These are phyloP conservation scores for Pseudomyrmex flavicornis DNA, from an alignment of 1,140 invertebrate species.

Conservation along the genomic window DNA sequence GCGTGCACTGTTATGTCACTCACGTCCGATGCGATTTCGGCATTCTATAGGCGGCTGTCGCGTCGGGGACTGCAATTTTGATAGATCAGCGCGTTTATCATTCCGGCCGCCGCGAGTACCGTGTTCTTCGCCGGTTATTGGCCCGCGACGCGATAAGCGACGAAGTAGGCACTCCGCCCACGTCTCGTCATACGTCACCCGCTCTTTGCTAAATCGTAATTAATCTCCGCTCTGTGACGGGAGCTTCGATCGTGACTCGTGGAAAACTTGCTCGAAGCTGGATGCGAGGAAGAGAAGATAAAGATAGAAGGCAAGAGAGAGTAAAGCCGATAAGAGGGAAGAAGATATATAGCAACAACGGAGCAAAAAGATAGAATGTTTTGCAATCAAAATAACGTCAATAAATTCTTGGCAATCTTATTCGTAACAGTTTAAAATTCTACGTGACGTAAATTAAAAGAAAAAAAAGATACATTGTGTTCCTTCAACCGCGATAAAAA, in stretches of 20 bases:
- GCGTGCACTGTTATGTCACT: constrained; percentile 29
- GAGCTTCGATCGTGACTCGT: constrained; percentile 64
- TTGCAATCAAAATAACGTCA: not conserved
- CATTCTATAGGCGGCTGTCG: constrained; percentile 49
- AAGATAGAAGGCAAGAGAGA: not conserved
- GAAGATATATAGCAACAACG: constrained; percentile 29
- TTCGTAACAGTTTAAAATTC: constrained; percentile 14
- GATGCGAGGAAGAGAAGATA: not conserved
- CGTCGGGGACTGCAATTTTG: constrained; percentile 39
- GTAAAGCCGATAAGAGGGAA: constrained; percentile 12
- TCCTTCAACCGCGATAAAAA: not conserved
- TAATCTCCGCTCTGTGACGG: constrained; percentile 63
- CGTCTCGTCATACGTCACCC: constrained; percentile 58
- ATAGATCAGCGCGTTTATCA: constrained; percentile 57
- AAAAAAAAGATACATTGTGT: not conserved
- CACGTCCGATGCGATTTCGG: constrained; percentile 23
- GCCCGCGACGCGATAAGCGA: constrained; percentile 61
- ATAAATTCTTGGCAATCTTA: too few relatives aligned
- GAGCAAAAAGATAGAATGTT: constrained; percentile 11
- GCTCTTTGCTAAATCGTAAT: constrained; percentile 70
- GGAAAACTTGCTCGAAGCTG: constrained; percentile 64
- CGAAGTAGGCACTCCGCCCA: constrained; percentile 63
- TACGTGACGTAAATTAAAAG: not conserved
- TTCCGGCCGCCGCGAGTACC: constrained; percentile 16
- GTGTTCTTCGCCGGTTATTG: constrained; percentile 52